Conservation (phyloP, 2,888 invertebrate species). For the Philopedon plagiatum region DNA sequence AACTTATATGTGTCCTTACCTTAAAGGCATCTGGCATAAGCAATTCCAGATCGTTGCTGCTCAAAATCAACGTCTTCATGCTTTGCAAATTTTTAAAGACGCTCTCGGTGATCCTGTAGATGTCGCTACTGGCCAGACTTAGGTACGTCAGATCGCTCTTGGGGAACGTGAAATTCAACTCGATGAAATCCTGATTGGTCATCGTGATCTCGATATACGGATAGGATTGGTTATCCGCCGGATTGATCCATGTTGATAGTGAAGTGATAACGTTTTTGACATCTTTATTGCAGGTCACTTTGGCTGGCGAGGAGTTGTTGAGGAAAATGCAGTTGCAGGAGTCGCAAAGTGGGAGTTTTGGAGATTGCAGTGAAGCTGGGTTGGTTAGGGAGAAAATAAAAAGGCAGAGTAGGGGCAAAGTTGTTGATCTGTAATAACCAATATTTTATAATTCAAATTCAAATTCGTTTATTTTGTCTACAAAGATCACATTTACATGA, state of each 20-base stretch:
- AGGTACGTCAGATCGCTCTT: slow-evolving; percentile 71
- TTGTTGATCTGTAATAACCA: not conserved
- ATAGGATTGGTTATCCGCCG: slow-evolving; percentile 46
- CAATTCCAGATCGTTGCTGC: slow-evolving; percentile 76
- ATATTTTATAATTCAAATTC: not conserved
- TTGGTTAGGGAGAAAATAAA: not conserved
- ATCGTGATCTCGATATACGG: slow-evolving; percentile 52
- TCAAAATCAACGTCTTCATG: slow-evolving; percentile 78
- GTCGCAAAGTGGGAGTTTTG: slow-evolving; percentile 68
- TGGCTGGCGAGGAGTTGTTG: slow-evolving; percentile 58
- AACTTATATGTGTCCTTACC: slow-evolving; percentile 68
- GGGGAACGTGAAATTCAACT: slow-evolving; percentile 68
- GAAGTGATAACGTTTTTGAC: slow-evolving; percentile 34
- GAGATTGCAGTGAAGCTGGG: not conserved
- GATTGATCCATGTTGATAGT: slow-evolving; percentile 43
- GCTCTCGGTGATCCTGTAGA: slow-evolving; percentile 74
- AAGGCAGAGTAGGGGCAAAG: not conserved
- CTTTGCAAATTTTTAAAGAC: slow-evolving; percentile 77
- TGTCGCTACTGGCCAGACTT: slow-evolving; percentile 76
- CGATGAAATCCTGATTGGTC: slow-evolving; percentile 53
- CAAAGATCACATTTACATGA: not conserved
- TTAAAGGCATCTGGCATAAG: slow-evolving; percentile 78
- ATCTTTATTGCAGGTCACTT: slow-evolving; percentile 60
- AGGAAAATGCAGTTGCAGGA: slow-evolving; percentile 70
- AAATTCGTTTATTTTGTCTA: not conserved